Conservation (phyloP, 2,888 invertebrate genomes). For the Saturnia pavonia region DNA sequence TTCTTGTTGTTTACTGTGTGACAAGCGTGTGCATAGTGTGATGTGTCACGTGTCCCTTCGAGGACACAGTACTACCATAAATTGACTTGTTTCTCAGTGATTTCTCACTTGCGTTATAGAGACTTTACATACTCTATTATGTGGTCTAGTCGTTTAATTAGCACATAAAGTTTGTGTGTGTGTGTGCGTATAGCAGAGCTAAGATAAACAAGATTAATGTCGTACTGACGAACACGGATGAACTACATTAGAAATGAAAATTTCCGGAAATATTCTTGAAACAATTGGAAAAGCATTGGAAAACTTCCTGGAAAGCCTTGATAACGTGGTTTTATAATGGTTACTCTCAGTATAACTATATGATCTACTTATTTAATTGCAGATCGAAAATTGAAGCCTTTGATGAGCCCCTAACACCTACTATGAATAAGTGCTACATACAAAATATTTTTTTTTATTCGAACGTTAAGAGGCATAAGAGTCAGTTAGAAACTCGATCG, state of each 20-base stretch:
- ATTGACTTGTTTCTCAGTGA: neutral
- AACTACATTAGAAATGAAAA: neutral
- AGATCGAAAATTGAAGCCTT: too few species aligned
- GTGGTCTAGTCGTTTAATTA: neutral
- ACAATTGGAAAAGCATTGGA: neutral
- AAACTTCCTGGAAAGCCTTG: too few species aligned
- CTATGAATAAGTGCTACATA: too few species aligned
- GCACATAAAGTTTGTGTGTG: too few species aligned
- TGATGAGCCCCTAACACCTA: too few species aligned
- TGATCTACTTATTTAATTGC: too few species aligned
- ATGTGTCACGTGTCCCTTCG: conserved; percentile 53
- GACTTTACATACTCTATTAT: conserved; percentile 3
- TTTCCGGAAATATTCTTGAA: neutral
- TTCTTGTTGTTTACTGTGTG: conserved; percentile 54
- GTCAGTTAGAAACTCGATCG: too few species aligned
- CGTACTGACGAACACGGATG: neutral
- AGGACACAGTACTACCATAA: conserved; percentile 36
- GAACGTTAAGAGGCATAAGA: too few species aligned
- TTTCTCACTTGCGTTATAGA: neutral
- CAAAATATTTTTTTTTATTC: too few species aligned
- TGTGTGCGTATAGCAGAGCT: neutral
- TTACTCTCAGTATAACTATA: too few species aligned
- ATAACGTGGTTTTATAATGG: too few species aligned
- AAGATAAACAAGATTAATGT: neutral
- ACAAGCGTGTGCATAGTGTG: conserved; percentile 33